These are phyloP conservation scores for Cirrhinus molitorella DNA, from an alignment of 2,797 vertebrate genomes.

Conservation along the genomic window DNA sequence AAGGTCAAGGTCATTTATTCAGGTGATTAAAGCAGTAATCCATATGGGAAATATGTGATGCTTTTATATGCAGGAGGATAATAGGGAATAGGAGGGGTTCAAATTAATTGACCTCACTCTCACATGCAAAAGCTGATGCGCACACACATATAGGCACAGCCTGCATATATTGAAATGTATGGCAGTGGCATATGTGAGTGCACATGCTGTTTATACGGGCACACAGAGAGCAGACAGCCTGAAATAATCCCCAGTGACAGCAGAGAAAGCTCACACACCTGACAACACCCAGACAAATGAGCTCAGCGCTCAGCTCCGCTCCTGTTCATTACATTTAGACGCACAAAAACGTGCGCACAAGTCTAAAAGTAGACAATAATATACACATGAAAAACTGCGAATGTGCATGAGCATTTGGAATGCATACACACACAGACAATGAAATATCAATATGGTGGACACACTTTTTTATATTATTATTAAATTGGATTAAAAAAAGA, in stretches of 20 bases:
- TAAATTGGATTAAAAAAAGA: background rate
- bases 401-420: background rate
- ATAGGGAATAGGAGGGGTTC: constrained; percentile 31
- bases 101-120: constrained; percentile 47
- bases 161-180: constrained; percentile 9
- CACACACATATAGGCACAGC: background rate
- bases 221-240: constrained; percentile 50
- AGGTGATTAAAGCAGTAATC: constrained; percentile 42
- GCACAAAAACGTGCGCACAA: constrained; percentile 15
- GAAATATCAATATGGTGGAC: background rate
- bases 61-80: constrained; percentile 51
- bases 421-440: background rate
- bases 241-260: constrained; percentile 58
- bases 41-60: constrained; percentile 39
- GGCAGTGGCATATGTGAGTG: constrained; percentile 29
- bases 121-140: background rate
- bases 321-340: constrained; percentile 40
- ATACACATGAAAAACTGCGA: background rate
- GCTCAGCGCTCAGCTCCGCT: constrained; percentile 33
- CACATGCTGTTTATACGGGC: constrained; percentile 30
- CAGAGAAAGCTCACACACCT: constrained; percentile 53
- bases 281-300: constrained; percentile 55
- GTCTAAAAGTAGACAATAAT: constrained; percentile 4
- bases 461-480: background rate
- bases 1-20: constrained; percentile 44